A percentile compares a stretch with the other conserved stretches of the same genome.
These are phyloP conservation scores for Chymomyza caudatula DNA, from an alignment of 2,888 invertebrate genomes.

Conservation along the genomic window DNA sequence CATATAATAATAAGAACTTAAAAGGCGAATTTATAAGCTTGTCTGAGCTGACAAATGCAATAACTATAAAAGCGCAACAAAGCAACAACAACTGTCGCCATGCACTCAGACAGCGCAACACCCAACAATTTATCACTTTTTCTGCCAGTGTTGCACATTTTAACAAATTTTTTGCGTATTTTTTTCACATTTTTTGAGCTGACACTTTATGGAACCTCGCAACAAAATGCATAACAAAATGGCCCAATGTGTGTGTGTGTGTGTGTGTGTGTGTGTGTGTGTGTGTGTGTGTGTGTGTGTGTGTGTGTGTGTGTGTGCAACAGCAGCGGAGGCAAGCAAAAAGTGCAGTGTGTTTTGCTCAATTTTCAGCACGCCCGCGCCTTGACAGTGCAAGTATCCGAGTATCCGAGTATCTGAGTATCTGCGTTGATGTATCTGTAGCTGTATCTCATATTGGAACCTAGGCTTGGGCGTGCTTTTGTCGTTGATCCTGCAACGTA, in stretches of 20 bases:
- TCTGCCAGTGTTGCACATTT: constrained; percentile 28
- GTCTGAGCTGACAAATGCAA: constrained; percentile 2
- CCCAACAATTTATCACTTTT: constrained; percentile 48
- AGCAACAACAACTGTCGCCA: constrained; percentile 2
- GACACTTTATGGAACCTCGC: constrained; percentile 42
- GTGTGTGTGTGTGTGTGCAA: background rate
- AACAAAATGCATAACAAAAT: constrained; percentile 6
- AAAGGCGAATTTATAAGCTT: constrained; percentile 1
- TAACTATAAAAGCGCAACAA: constrained; percentile 2
- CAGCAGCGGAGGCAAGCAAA: background rate
- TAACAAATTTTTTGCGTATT: constrained; percentile 7
- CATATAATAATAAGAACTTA: background rate
- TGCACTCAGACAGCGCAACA: background rate
- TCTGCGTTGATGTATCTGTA: background rate
- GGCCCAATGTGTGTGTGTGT: background rate
- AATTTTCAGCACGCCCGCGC: background rate
- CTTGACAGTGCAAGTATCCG: background rate
- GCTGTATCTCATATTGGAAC: background rate
- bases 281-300: background rate
- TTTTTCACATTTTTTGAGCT: constrained; percentile 21
- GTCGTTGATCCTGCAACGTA: background rate
- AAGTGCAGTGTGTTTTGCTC: background rate
- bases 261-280: background rate
- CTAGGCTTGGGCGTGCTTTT: background rate
- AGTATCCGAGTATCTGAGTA: background rate